These are phyloP conservation scores for Mastomys coucha DNA, from an alignment of 2,113 vertebrate species.

Conservation along the genomic window DNA sequence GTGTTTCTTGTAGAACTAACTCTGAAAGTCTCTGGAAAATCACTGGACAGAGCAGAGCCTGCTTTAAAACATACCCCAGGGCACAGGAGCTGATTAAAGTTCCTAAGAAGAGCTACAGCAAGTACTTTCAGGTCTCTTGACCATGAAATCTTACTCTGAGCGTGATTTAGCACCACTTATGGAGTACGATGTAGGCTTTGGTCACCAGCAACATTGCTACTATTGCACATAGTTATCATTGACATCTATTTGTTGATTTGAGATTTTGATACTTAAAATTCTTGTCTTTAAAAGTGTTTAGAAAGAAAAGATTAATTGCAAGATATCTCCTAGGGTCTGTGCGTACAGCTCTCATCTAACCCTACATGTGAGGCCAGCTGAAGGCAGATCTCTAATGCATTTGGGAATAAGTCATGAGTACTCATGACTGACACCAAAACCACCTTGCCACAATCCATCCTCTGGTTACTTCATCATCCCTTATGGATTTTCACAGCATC, in stretches of 20 bases:
- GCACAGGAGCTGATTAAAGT: neutral
- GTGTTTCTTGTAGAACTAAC: neutral
- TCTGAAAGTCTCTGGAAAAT: neutral
- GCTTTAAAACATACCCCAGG: neutral
- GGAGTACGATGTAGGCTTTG: neutral
- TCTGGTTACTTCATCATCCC: neutral
- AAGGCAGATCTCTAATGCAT: neutral
- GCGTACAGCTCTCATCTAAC: neutral
- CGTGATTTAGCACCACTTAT: constrained; percentile 27
- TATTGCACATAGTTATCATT: neutral
- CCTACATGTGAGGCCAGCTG: neutral
- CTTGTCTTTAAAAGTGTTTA: constrained; percentile 53
- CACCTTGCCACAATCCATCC: neutral
- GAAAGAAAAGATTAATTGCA: neutral
- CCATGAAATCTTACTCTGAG: constrained; percentile 34
- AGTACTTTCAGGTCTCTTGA: neutral
- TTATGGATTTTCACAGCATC: neutral
- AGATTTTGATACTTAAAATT: constrained; percentile 51
- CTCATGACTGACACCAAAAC: neutral
- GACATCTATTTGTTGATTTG: neutral
- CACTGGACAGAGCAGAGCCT: neutral
- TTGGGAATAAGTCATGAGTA: constrained; percentile 31
- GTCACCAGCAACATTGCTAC: constrained; percentile 34
- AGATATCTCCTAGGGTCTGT: neutral
- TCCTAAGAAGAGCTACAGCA: neutral